Percentiles rank a stretch among this genome's conserved stretches.
phyloP scores from a whole-genome alignment of 2,888 invertebrate species.

The Idaea straminata region DNA sequence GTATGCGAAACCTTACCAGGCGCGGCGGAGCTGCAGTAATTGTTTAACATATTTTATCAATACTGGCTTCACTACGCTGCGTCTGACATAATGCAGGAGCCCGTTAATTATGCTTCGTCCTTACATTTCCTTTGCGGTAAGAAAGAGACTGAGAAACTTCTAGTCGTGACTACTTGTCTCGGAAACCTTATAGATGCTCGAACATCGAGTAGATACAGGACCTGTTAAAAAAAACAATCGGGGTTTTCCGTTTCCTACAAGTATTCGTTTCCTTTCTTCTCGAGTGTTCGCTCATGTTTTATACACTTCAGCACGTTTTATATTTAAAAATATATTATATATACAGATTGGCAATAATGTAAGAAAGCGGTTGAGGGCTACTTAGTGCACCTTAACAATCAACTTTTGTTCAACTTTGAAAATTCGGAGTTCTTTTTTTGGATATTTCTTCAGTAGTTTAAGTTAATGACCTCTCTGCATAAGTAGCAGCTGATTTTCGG shows the following conservation, averaged over 20 bases:
- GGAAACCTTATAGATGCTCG: slow-evolving; percentile 18
- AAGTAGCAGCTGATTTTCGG: no score
- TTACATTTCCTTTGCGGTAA: slow-evolving; percentile 6
- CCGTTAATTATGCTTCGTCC: slow-evolving; percentile 9
- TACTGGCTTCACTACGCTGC: slow-evolving; percentile 11
- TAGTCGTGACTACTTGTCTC: slow-evolving; percentile 9
- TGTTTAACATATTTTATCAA: slow-evolving; percentile 5
- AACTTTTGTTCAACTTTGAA: no score
- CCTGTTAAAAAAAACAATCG: slow-evolving; percentile 10
- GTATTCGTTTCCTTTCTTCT: slow-evolving; percentile 4
- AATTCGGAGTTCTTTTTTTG: no score
- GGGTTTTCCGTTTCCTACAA: slow-evolving; percentile 12
- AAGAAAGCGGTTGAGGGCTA: no score
- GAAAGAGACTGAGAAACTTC: slow-evolving; percentile 14
- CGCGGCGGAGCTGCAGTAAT: not conserved
- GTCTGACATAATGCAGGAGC: slow-evolving; percentile 4
- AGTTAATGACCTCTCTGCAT: no score
- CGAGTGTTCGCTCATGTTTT: not conserved
- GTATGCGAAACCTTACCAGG: not conserved
- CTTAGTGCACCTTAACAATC: no score
- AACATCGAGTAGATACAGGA: slow-evolving; percentile 10
- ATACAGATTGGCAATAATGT: no score
- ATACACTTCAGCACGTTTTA: not conserved
- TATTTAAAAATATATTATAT: not conserved
- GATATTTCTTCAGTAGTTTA: no score